These are phyloP conservation scores for Chascanopsetta lugubris DNA, from an alignment of 2,113 vertebrate species.

Conservation along the genomic window DNA sequence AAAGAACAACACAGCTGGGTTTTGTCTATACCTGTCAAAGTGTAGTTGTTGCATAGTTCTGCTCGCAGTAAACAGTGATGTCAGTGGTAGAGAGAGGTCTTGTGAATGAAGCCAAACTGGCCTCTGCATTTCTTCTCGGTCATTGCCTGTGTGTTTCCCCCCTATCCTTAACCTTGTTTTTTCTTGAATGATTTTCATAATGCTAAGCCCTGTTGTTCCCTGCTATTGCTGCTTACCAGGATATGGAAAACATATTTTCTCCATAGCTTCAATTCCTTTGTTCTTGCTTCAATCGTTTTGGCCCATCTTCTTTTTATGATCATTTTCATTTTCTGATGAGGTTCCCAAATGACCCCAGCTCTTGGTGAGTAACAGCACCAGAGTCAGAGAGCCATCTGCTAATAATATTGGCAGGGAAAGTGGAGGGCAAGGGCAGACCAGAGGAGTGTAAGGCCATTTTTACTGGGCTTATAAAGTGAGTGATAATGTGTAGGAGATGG, in stretches of 20 bases:
- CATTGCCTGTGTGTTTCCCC: constrained; percentile 11
- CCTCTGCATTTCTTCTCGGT: constrained; percentile 15
- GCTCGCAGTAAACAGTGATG: neutral
- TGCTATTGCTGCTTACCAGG: neutral
- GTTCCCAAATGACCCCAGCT: neutral
- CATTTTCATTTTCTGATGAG: constrained; percentile 16
- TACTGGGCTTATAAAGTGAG: constrained; percentile 19
- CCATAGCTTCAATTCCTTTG: neutral
- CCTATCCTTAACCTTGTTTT: neutral
- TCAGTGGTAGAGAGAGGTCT: constrained; percentile 4
- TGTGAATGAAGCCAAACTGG: constrained; percentile 18
- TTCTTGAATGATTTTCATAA: neutral
- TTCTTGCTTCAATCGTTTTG: neutral
- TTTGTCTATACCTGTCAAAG: neutral
- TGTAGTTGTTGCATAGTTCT: neutral
- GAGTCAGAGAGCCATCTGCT: constrained; percentile 30
- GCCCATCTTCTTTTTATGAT: constrained; percentile 9
- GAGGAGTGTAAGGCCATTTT: neutral
- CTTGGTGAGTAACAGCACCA: neutral
- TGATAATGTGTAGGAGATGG: constrained; percentile 21
- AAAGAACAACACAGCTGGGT: neutral
- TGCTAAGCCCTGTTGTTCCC: neutral
- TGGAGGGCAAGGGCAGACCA: constrained; percentile 2
- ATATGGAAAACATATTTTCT: constrained; percentile 7
- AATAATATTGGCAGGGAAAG: constrained; percentile 33